Evolutionary conservation across 2,888 invertebrate species (phyloP).

Genomic region (Diogma glabrata): DNA sequence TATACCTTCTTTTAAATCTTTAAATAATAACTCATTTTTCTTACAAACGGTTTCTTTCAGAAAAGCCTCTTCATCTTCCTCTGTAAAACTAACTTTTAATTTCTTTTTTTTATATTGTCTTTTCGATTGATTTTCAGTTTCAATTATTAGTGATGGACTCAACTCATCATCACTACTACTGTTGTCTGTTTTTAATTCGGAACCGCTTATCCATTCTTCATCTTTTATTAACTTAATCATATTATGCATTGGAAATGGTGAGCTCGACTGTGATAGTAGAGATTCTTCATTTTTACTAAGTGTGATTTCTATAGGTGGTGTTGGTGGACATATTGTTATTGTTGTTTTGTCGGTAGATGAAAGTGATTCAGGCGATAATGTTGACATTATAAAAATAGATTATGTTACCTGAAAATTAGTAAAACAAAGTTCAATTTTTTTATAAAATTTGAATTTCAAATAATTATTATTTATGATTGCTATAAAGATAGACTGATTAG

Average conservation of each 20-base stretch:
- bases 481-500: no score
- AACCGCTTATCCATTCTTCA: constrained; percentile 27
- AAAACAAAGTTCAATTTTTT: no score
- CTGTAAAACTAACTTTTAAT: not conserved
- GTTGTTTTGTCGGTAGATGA: no score
- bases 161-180: constrained; percentile 18
- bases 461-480: no score
- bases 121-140: not conserved
- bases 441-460: no score
- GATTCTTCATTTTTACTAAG: no score
- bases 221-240: constrained; percentile 35
- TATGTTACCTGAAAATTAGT: no score
- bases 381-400: no score
- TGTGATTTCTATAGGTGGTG: no score
- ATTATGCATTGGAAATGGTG: constrained; percentile 1
- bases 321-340: no score
- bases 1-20: constrained; percentile 4
- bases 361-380: no score
- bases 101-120: constrained; percentile 1
- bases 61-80: not conserved
- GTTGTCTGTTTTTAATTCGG: constrained; percentile 19
- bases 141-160: constrained; percentile 1
- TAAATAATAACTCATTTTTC: not conserved
- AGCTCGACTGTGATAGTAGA: no score
- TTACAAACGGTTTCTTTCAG: not conserved